Evolutionary conservation across 2,888 invertebrate species (phyloP), one percentile per base, ranked within the genome.

Genomic region (Thereva nobilitata): DNA sequence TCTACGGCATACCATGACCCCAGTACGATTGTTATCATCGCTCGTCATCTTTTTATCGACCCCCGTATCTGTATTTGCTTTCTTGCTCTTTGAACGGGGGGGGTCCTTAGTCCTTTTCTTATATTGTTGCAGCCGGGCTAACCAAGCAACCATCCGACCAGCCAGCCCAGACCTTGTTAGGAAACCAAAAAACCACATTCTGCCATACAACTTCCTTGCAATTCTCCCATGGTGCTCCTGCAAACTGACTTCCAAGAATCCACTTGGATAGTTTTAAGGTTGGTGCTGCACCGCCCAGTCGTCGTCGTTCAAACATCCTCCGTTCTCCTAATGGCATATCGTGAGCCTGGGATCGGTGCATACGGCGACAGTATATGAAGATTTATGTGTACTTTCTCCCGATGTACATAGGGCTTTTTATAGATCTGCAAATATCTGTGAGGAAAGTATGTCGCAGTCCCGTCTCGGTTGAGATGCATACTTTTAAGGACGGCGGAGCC

Each of bases 31-130:
- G 64, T 67, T 67, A 67, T 67, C 67, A 67, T 67, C 44, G 64
- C 67, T 67, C 64, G 64, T 64, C 64, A 67, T 67, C 67, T 64
- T 67, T 67, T 64, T 67, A 67, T 67, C 64, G 64, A 67, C 63
- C 50, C 56, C 64, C 54, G 52, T 67, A 56, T 47, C 63, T 67
- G 64, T 64, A 53, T 56, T 67, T 50, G 45, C 64, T 50, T 64
- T 40, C 47, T 57, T 64, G 5, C 40, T 54, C 41, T 41, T 40
- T 45, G 45, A 61, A 37, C 52, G 44, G 61, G 54, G 61, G 54
- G 23, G 23, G 23, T 23, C 23, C 23, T 23, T 23, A 23, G 23
- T 67, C 45, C 37, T 10, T 55, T 55, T 35, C 56, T n/a, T 42
- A 7, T 42, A 7, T n/a, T 40, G 47, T 5, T 47, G 41, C 47